Evolutionary conservation across 2,797 vertebrate genomes (phyloP), one percentile per base, ranked within the genome.

Genomic region (Chiloscyllium punctatum): DNA sequence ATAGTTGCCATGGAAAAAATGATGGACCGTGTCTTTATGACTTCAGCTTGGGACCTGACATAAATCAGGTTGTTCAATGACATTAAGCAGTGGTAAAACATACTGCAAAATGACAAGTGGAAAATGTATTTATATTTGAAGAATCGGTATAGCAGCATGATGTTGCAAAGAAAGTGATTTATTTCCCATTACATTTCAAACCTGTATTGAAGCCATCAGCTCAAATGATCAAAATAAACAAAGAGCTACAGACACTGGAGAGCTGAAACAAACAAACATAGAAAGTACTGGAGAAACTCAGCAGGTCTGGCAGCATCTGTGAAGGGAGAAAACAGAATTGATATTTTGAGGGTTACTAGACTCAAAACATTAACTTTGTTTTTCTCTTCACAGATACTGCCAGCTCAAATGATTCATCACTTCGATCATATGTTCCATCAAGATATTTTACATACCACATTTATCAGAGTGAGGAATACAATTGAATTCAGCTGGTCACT

Each of bases 81-180:
- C 51, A 42, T 71, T 23, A 74, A 21, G 30, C 48, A 53, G 37
- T 21, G 27, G 69, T 13, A 72, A 92, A 68, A 37, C 90, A 92
- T 92, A n/a, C 4, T 94, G 69, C 57, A 16, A 33, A 90, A 90
- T 90, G 16, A 9, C 33, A 33, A 0, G 11, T 95, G 48, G 25
- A n/a, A 94, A 77, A 74, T 74, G 18, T n/a, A 77, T 95, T 95
- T 95, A 74, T 57, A 95, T 74, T 95, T 77, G 53, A 95, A 51
- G 48, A 16, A 33, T 77, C 42, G 53, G 6, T 77, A 57, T 27
- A 77, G 86, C 86, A 51, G 16, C 69, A 33, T 51, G 37, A 33
- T 23, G 6, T 95, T 71, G 25, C 69, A 72, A 74, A 51, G 48
- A 53, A 95, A 95, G 13, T 51, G 30, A 13, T n/a, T 77, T 77